These are phyloP conservation scores for Turdus rufiventris DNA, from an alignment of 2,113 vertebrate species.

Conservation along the genomic window DNA sequence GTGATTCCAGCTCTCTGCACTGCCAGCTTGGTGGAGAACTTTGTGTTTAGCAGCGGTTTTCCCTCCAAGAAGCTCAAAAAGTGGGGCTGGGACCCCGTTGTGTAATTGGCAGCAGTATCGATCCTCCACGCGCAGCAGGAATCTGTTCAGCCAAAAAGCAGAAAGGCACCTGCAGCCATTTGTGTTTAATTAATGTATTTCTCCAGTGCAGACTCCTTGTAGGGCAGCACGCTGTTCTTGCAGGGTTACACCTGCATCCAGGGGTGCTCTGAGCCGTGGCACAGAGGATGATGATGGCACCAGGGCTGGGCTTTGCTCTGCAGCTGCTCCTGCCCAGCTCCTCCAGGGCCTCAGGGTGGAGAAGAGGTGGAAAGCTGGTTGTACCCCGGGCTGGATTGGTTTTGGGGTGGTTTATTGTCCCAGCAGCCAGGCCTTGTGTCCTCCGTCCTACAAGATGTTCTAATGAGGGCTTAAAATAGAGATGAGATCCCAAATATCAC, in stretches of 20 bases:
- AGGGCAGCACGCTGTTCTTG: fast-evolving
- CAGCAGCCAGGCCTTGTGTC: background rate
- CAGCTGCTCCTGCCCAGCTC: background rate
- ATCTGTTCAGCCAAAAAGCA: background rate
- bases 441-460: fast-evolving
- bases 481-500: background rate
- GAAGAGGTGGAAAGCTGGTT: background rate
- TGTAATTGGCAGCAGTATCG: conserved; percentile 7
- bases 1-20: background rate
- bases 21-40: background rate
- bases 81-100: fast-evolving
- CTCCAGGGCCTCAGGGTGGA: fast-evolving
- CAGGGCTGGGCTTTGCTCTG: background rate
- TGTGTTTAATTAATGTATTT: background rate
- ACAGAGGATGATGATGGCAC: background rate
- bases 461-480: background rate
- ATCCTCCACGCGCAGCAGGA: background rate
- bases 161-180: background rate
- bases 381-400: background rate
- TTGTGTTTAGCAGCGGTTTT: background rate
- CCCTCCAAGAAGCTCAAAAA: background rate
- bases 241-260: background rate
- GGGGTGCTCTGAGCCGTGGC: background rate
- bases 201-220: background rate
- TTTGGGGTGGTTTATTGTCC: background rate